phyloP scores from a whole-genome alignment of 2,888 invertebrate species.

The Trypoxylon attenuatum region DNA sequence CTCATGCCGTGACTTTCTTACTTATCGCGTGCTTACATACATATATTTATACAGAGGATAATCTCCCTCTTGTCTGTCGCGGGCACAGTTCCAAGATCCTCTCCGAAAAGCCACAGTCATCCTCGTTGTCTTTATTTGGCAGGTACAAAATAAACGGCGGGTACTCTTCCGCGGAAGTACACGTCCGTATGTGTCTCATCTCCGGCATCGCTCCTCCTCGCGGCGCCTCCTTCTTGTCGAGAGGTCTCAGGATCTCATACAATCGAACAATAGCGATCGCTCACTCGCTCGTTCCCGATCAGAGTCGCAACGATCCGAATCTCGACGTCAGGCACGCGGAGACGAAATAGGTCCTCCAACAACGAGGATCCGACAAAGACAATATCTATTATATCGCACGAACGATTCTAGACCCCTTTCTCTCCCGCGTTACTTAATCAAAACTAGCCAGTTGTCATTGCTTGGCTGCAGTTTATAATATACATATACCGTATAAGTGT shows the following conservation, averaged over 20 bases:
- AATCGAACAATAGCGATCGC: too few relatives aligned
- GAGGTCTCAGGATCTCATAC: too few relatives aligned
- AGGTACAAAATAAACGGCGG: conserved; percentile 29
- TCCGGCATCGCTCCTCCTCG: too few relatives aligned
- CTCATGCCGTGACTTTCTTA: too few relatives aligned
- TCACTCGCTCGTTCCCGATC: too few relatives aligned
- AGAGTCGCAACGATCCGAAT: too few relatives aligned
- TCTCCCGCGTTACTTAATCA: conserved; percentile 11
- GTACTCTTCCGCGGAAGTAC: conserved; percentile 1
- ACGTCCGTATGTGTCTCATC: background rate
- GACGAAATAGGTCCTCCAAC: background rate
- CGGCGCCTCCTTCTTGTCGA: too few relatives aligned
- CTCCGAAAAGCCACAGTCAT: background rate
- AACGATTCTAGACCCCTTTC: conserved; percentile 17
- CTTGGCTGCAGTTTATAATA: conserved; percentile 23
- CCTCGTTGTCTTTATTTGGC: conserved; percentile 20
- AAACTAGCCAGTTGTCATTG: conserved; percentile 30
- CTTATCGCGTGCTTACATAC: too few relatives aligned
- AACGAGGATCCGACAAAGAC: background rate
- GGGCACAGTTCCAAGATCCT: background rate
- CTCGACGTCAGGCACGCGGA: background rate
- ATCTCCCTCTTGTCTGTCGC: too few relatives aligned
- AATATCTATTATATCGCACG: background rate
- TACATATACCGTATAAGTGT: conserved; percentile 19
- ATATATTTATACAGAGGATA: background rate